Evolutionary conservation across 2,888 invertebrate genomes (phyloP).

Genomic region (Agonopterix subpropinquella): DNA sequence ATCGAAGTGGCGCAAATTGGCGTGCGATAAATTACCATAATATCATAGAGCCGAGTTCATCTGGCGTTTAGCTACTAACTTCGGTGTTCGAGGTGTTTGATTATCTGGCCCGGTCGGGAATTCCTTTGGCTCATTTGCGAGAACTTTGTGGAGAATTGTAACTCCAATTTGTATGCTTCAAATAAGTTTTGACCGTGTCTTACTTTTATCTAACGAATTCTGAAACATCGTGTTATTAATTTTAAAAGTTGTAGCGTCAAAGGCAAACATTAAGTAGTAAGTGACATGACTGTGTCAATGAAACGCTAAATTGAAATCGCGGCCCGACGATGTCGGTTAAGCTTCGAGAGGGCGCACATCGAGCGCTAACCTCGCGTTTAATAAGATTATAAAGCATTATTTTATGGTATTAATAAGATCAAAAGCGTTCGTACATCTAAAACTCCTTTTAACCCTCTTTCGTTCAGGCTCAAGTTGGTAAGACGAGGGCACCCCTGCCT

Average conservation of each 20-base stretch:
- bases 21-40: constrained; percentile 72
- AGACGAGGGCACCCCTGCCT: constrained; percentile 65
- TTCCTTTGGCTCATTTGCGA: constrained; percentile 65
- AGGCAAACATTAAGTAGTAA: constrained; percentile 3
- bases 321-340: constrained; percentile 41
- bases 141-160: constrained; percentile 33
- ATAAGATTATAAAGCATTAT: constrained; percentile 86
- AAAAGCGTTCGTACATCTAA: constrained; percentile 80
- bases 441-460: constrained; percentile 77
- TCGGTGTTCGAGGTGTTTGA: constrained; percentile 52
- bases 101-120: constrained; percentile 52
- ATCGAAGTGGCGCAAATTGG: constrained; percentile 62
- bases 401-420: constrained; percentile 85
- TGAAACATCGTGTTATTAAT: constrained; percentile 1
- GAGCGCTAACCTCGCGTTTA: constrained; percentile 82
- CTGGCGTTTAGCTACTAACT: constrained; percentile 68
- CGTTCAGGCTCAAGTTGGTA: constrained; percentile 56
- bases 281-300: constrained; percentile 32
- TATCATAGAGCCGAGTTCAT: constrained; percentile 65
- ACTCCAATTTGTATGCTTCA: constrained; percentile 33
- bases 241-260: not conserved
- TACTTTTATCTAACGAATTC: constrained; percentile 4
- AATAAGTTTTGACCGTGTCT: constrained; percentile 11
- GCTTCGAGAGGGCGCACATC: constrained; percentile 53
- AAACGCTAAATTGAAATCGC: constrained; percentile 57